Evolutionary conservation across 2,888 invertebrate species (phyloP).

Genomic region (Acanthosoma haemorrhoidale): DNA sequence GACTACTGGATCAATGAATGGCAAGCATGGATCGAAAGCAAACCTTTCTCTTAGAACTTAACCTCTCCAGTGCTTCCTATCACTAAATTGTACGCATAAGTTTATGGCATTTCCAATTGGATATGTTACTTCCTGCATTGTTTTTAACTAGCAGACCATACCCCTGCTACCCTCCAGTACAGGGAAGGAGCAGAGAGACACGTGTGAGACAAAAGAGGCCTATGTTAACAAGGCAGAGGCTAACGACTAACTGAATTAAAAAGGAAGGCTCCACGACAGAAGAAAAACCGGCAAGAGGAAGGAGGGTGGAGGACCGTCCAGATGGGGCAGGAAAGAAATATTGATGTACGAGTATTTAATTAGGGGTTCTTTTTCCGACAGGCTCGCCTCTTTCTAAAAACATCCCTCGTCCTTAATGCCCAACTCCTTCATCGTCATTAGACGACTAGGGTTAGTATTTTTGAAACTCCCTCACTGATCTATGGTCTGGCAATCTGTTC

Average conservation of each 20-base stretch:
- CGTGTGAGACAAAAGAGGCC: conserved; percentile 1
- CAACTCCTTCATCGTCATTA: not conserved
- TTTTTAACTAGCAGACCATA: no score
- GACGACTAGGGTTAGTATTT: not conserved
- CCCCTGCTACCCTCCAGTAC: not conserved
- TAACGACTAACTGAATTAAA: conserved; percentile 17
- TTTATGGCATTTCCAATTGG: no score
- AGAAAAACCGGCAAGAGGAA: conserved; percentile 17
- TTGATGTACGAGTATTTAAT: conserved; percentile 32
- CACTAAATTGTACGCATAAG: no score
- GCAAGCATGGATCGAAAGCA: no score
- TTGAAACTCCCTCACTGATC: not conserved
- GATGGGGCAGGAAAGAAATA: conserved; percentile 26
- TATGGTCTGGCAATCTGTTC: conserved; percentile 14
- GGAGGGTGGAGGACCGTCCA: not conserved
- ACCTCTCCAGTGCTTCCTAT: no score
- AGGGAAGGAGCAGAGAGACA: not conserved
- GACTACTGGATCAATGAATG: no score
- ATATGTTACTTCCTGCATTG: no score
- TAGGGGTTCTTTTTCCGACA: conserved; percentile 21
- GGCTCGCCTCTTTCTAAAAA: not conserved
- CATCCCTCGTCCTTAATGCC: conserved; percentile 2
- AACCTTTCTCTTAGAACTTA: no score
- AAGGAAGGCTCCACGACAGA: not conserved
- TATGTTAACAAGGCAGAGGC: conserved; percentile 13